These are phyloP conservation scores for Hydrozoanthus tunicans DNA, from an alignment of 64 coral and sea anemone species.

Conservation along the genomic window DNA sequence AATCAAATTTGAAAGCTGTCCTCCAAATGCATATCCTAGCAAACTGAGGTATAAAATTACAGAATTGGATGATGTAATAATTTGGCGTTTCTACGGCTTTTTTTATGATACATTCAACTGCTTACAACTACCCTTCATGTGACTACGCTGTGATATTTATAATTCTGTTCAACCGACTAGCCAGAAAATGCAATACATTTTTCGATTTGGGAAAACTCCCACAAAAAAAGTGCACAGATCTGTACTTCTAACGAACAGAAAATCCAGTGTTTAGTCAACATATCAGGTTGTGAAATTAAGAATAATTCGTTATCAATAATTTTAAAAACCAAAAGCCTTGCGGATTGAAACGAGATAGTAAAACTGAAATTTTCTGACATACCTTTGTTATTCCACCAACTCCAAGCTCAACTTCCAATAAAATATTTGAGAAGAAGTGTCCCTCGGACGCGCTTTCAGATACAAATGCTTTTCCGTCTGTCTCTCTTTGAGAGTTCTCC, in stretches of 20 bases:
- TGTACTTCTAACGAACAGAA: too few species aligned
- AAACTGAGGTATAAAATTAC: constrained; percentile 14
- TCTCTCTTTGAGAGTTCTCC: constrained; percentile 61
- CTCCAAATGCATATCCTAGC: background rate
- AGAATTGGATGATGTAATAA: constrained; percentile 25
- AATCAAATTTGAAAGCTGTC: background rate
- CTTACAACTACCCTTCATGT: background rate
- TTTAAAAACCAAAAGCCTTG: background rate
- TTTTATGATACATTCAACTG: background rate
- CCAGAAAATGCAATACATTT: background rate
- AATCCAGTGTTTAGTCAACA: too few species aligned
- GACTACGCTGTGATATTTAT: background rate
- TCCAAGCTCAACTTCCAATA: constrained; percentile 84
- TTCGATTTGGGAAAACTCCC: background rate
- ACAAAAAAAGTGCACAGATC: too few species aligned
- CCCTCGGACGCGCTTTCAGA: constrained; percentile 4
- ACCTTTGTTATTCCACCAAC: constrained; percentile 94
- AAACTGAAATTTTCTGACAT: background rate
- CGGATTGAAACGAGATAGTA: background rate
- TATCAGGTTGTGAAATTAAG: too few species aligned
- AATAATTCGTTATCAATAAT: background rate
- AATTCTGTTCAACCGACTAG: too few species aligned
- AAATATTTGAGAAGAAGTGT: constrained; percentile 69
- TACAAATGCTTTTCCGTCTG: constrained; percentile 72
- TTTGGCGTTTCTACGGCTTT: background rate